Conservation (phyloP, 2,888 invertebrate species). For the Andrena dorsata region DNA sequence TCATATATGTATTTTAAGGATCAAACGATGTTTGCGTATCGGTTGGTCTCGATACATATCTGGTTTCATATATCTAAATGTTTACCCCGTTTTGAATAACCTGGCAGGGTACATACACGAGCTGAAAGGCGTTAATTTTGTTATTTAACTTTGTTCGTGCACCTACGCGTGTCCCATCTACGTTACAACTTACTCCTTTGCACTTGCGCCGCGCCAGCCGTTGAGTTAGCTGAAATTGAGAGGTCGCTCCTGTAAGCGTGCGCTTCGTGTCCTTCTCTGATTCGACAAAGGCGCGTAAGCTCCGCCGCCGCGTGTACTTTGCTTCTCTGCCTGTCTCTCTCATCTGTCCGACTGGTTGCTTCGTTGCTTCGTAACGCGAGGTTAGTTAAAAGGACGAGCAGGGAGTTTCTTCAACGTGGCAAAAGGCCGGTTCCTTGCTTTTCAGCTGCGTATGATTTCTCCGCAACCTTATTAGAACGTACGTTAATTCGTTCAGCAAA, state of each 20-base stretch:
- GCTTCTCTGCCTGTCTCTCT: not conserved
- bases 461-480: not conserved
- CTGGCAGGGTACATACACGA: too few species aligned
- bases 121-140: too few species aligned
- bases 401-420: not conserved
- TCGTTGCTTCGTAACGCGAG: constrained; percentile 16
- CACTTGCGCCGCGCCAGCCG: constrained; percentile 15
- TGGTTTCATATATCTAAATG: too few species aligned
- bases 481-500: not conserved
- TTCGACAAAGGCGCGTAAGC: constrained; percentile 68
- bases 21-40: too few species aligned
- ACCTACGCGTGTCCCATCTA: too few species aligned
- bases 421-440: not conserved
- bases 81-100: too few species aligned
- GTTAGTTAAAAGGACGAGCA: constrained; percentile 34
- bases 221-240: too few species aligned
- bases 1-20: too few species aligned
- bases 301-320: constrained; percentile 31
- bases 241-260: constrained; percentile 21
- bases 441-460: not conserved
- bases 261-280: constrained; percentile 75
- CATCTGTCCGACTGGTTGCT: constrained; percentile 1
- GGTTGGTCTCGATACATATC: too few species aligned
- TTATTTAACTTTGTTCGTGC: too few species aligned
- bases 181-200: not conserved